Percentiles rank a stretch among this genome's conserved stretches.
Evolutionary conservation across 2,797 vertebrate species (phyloP).

Genomic region (Epinephelus coioides): DNA sequence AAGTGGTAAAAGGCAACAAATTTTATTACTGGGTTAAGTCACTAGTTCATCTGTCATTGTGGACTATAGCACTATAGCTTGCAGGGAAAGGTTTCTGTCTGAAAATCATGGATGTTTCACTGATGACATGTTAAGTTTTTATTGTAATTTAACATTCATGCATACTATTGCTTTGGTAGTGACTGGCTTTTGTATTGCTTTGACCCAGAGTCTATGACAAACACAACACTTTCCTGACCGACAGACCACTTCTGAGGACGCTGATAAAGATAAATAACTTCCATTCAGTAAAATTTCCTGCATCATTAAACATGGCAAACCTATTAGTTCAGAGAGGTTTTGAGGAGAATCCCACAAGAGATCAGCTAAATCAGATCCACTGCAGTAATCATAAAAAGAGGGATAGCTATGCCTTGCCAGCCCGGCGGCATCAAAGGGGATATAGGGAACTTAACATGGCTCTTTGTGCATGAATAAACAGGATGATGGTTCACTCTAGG

Average conservation of each 20-base stretch:
- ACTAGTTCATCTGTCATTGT: not conserved
- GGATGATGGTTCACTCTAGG: conserved; percentile 73
- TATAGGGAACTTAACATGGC: conserved; percentile 84
- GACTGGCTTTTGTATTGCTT: conserved; percentile 31
- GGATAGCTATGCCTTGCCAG: conserved; percentile 84
- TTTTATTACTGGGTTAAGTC: conserved; percentile 2
- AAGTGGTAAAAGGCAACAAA: not conserved
- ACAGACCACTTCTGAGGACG: conserved; percentile 84
- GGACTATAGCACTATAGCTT: not conserved
- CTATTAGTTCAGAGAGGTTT: conserved; percentile 92
- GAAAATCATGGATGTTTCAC: conserved; percentile 1
- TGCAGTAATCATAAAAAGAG: conserved; percentile 88
- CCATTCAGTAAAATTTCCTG: conserved; percentile 92
- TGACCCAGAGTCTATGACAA: conserved; percentile 24
- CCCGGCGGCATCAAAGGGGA: conserved; percentile 88
- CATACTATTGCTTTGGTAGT: not conserved
- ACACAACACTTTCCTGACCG: conserved; percentile 82
- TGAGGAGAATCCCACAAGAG: conserved; percentile 90
- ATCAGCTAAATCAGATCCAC: conserved; percentile 90
- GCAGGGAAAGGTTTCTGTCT: not conserved
- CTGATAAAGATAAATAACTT: conserved; percentile 95
- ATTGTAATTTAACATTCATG: conserved; percentile 10
- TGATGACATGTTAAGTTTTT: conserved; percentile 6
- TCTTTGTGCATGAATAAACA: conserved; percentile 89
- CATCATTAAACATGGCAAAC: conserved; percentile 95